Evolutionary conservation across 1,140 invertebrate genomes (phyloP), one percentile per base, ranked within the genome.

Genomic region (Drosophila murphyi): DNA sequence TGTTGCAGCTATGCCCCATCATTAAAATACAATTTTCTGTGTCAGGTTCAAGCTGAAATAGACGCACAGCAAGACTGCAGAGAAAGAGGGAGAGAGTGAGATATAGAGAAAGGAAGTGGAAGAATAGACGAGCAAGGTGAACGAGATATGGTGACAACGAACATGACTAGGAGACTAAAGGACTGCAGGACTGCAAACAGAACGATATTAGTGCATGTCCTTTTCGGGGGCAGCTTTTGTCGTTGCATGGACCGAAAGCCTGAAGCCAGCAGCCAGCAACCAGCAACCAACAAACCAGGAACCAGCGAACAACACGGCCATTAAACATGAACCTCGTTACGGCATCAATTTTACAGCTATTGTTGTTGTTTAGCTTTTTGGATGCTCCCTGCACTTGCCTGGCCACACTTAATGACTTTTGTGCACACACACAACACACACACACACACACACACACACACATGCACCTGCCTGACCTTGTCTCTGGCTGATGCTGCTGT

Each of bases 1-100:
- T 51, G 41, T 51, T 61, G 71, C 68, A 67, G 71, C 71, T 61
- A 57, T 81, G 77, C 72, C 77, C 85, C 85, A 78, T 89, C 85
- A 89, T 89, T 89, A 89, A 89, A 89, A 89, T 85, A 89, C 85
- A 89, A 89, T 89, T 89, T 89, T 89, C 80, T 89, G 85, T 89
- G 85, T 89, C 85, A 89, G 85, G 83, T 88, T 88, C 85, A 90
- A 89, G 86, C 77, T 80, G 62, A 69, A 60, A 74, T 61, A 59
- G 50, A 59, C 64, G 31, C 34, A n/a, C 5, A 20, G 20, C 20
- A 20, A 20, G 20, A 2, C 20, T 20, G 20, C 20, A 20, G 20
- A 20, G 20, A 56, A 7, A 63, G 4, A 51, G 43, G 20, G n/a
- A 52, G 32, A 31, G 34, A 52, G 32, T 12, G 34, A 12, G n/a